Base-by-base conservation (phyloP, 2,888 invertebrate genomes). In the Boloria selene region DNA sequence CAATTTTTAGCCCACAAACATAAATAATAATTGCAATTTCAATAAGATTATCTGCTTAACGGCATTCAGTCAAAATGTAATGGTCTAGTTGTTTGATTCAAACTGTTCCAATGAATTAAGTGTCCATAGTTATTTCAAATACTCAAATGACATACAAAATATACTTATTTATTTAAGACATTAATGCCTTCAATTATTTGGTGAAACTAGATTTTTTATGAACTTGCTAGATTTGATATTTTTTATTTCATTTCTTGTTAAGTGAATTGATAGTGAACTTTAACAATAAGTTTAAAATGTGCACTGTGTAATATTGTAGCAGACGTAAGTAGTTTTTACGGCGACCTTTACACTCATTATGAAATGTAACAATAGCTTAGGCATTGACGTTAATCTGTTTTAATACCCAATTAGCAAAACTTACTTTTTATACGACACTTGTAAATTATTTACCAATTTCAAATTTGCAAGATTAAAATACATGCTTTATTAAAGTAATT, bases 1-100 rank as follows among this genome's bases (percentile, higher is more conserved):
- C 58, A 45, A 61, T 61, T 65, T 68, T 68, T 59, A 62, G 42
- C 16, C 26, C 62, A 52, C 38, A 55, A 50, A 61, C 52, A 44
- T 56, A 42, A 44, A 60, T 63, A 60, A 18, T 60, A 50, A 65
- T 61, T 59, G 59, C 31, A 16, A 61, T 49, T 52, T 60, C 47
- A 61, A 53, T 64, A 42, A 58, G 17, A 44, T 61, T 60, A 55
- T 26, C 42, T 26, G 42, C 26, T 55, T 64, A 58, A 61, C 56
- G 50, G 64, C 45, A 55, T 26, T 51, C 38, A 31, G 42, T 64
- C 18, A 54, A 54, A 58, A 52, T 49, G 50, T 13, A 17, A 38
- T 50, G 54, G n/a, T 53, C 59, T 42, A 44, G 45, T 67, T 64
- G 14, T 31, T 49, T 38, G 13, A 38, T 38, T 22, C 26, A 49